Base-by-base conservation (phyloP, 2,888 invertebrate genomes). In the Masnerella sp. region DNA sequence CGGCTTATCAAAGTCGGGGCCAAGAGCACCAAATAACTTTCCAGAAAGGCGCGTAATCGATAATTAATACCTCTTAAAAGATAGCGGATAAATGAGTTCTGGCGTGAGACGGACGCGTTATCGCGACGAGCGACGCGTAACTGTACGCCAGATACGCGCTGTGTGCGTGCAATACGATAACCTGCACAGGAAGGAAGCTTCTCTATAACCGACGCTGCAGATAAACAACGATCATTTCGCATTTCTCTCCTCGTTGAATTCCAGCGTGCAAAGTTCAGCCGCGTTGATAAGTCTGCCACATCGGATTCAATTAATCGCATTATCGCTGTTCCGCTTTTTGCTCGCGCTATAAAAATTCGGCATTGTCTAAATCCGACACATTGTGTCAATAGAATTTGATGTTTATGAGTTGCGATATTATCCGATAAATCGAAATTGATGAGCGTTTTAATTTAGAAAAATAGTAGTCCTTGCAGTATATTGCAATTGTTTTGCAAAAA, bases 131-230 rank as follows among this genome's bases (percentile, higher is more conserved):
- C 43, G 36, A 56, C 11, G 59, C 64, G 22, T 52, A 51, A 59
- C 56, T 43, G 65, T 58, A 54, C 28, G 12, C 20, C 51, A 59
- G 62, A 62, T 67, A 67, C 22, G 49, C 61, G 18, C 45, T 36
- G 51, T 52, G 40, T 64, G 59, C 65, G 69, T 58, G 65, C 69
- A 70, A 70, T 61, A 40, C 40, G 74, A 69, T 69, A 69, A 74
- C 74, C 75, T 74, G 75, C 71, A 74, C 79, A 78, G 79, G 81
- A 79, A 80, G 78, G 80, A 79, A 81, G 77, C 77, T 71, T 77
- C 75, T 67, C 76, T 80, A 78, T 79, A 79, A 77, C 78, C 81
- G 15, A 34, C 62, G 64, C n/a, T 36, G 56, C 47, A 47, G 64
- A 74, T 74, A 69, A 74, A 74, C 74, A 54, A 17, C 69, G 42